These are phyloP conservation scores for Tychaedon coryphoeus DNA, from an alignment of 2,113 vertebrate species.

Conservation along the genomic window DNA sequence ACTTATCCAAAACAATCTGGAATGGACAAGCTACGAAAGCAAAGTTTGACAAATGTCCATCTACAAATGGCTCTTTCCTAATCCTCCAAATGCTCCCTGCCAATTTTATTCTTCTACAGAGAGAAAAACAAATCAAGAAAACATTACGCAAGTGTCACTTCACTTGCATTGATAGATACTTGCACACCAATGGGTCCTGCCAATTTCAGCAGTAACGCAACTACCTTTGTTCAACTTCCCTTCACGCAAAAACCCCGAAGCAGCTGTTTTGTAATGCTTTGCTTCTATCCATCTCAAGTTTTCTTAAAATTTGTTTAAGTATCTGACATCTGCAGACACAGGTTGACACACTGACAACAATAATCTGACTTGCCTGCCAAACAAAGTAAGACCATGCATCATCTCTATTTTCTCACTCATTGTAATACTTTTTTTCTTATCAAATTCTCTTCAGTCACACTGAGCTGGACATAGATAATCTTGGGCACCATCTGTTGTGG, in stretches of 20 bases:
- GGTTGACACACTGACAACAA: not conserved
- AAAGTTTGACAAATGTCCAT: not conserved
- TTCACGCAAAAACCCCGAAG: fast-evolving
- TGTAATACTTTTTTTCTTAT: not conserved
- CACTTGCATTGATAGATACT: not conserved
- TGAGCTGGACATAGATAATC: not conserved
- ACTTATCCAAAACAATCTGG: not conserved
- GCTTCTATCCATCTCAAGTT: not conserved
- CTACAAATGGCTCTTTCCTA: not conserved
- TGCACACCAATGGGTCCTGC: not conserved
- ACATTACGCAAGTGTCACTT: constrained; percentile 27
- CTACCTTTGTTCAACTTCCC: not conserved
- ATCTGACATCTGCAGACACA: not conserved
- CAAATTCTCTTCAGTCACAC: not conserved
- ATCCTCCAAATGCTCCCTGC: not conserved
- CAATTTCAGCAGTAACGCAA: not conserved
- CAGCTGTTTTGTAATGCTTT: not conserved
- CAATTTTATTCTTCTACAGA: constrained; percentile 11
- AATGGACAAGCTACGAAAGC: not conserved
- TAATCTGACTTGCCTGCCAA: not conserved
- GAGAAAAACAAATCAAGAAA: constrained; percentile 47
- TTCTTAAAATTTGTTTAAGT: not conserved
- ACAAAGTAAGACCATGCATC: not conserved
- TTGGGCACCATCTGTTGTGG: not conserved
- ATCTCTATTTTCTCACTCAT: not conserved